Conservation (phyloP, 2,888 invertebrate genomes). For the Volucella inflata region DNA sequence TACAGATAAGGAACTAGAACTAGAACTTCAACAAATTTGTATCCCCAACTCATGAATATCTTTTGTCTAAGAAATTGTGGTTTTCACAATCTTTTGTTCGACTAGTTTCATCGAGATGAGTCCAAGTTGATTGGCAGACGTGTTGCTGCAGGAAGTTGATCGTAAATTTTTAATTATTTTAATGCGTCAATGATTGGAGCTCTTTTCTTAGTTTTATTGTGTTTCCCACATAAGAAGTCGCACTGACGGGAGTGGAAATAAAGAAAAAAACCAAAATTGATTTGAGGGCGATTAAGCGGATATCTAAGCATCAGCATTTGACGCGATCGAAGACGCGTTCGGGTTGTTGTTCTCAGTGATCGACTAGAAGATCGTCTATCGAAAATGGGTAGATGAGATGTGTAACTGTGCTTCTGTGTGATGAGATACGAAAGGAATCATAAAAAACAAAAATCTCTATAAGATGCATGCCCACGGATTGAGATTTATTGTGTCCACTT, state of each 20-base stretch:
- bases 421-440: slow-evolving; percentile 36
- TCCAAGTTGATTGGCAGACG: slow-evolving; percentile 56
- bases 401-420: slow-evolving; percentile 71
- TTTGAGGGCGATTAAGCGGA: slow-evolving; percentile 58
- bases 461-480: slow-evolving; percentile 22
- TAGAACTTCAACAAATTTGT: slow-evolving; percentile 58
- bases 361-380: slow-evolving; percentile 54
- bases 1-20: slow-evolving; percentile 1
- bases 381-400: slow-evolving; percentile 40
- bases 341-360: background rate
- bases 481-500: slow-evolving; percentile 59
- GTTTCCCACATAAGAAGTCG: slow-evolving; percentile 57
- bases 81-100: background rate
- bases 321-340: background rate
- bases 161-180: slow-evolving; percentile 72
- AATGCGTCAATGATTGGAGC: slow-evolving; percentile 48
- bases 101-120: background rate
- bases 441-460: slow-evolving; percentile 21
- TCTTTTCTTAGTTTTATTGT: slow-evolving; percentile 40
- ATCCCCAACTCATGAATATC: slow-evolving; percentile 54
- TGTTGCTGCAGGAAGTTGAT: slow-evolving; percentile 62
- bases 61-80: background rate
- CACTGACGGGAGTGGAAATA: background rate
- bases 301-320: slow-evolving; percentile 33
- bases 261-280: slow-evolving; percentile 28